phyloP scores from a whole-genome alignment of 2,797 vertebrate genomes.

The Lepus townsendii region DNA sequence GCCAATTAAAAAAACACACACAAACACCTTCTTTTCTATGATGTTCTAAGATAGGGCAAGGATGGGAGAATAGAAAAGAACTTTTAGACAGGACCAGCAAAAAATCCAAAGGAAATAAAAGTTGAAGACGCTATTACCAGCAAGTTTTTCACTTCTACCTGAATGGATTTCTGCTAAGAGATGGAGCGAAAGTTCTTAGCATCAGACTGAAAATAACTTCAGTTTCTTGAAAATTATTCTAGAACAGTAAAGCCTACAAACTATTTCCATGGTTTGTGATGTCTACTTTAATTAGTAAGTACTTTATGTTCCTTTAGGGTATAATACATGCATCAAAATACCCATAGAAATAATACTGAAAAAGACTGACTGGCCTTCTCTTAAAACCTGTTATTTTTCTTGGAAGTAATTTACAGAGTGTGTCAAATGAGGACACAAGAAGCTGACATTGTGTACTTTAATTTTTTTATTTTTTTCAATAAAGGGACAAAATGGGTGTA shows the following conservation, averaged over 20 bases:
- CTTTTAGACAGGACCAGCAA: slow-evolving; percentile 78
- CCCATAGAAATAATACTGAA: slow-evolving; percentile 83
- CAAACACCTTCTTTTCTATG: background rate
- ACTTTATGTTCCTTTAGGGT: slow-evolving; percentile 80
- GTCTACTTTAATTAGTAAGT: slow-evolving; percentile 82
- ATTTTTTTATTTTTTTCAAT: slow-evolving; percentile 97
- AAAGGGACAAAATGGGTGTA: slow-evolving; percentile 99
- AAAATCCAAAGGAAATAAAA: slow-evolving; percentile 76
- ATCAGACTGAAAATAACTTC: slow-evolving; percentile 80
- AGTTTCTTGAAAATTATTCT: slow-evolving; percentile 74
- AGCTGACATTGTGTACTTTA: slow-evolving; percentile 94
- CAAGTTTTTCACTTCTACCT: slow-evolving; percentile 75
- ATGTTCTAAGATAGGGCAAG: slow-evolving; percentile 68
- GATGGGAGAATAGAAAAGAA: slow-evolving; percentile 72
- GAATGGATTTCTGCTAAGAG: slow-evolving; percentile 72
- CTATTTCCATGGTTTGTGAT: slow-evolving; percentile 80
- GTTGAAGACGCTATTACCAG: slow-evolving; percentile 66
- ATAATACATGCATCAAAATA: slow-evolving; percentile 82
- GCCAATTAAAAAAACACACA: slow-evolving; percentile 53
- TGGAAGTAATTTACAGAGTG: slow-evolving; percentile 88
- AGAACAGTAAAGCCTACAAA: slow-evolving; percentile 82
- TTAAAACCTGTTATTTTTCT: slow-evolving; percentile 88
- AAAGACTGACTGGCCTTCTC: slow-evolving; percentile 88
- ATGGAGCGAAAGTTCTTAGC: slow-evolving; percentile 74
- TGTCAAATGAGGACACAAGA: slow-evolving; percentile 94